Percentiles rank a stretch among this genome's conserved stretches.
phyloP scores from a whole-genome alignment of 2,113 vertebrate genomes.

The Nibea coibor region DNA sequence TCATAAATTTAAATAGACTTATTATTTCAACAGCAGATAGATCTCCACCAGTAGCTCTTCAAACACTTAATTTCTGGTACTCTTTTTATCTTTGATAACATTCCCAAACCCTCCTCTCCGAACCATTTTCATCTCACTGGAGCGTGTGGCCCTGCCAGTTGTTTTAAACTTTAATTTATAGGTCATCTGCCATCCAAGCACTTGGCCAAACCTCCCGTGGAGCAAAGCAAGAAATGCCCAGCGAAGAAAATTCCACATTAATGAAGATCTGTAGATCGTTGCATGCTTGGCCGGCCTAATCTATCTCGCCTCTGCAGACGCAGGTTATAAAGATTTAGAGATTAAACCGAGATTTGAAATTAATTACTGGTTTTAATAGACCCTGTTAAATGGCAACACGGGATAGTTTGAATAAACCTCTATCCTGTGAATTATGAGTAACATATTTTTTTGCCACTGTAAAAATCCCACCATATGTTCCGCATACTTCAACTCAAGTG shows the following conservation, averaged over 20 bases:
- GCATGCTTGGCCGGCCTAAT: conserved; percentile 42
- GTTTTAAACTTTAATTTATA: conserved; percentile 23
- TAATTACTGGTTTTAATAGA: conserved; percentile 39
- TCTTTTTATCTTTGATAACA: background rate
- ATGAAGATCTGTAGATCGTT: conserved; percentile 48
- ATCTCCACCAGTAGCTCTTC: no score
- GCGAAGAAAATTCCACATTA: conserved; percentile 46
- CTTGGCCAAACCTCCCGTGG: background rate
- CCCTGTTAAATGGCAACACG: conserved; percentile 13
- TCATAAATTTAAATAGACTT: no score
- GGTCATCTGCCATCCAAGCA: conserved; percentile 28
- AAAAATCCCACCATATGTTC: conserved; percentile 30
- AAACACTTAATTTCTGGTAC: background rate
- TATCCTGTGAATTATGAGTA: background rate
- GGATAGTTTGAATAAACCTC: conserved; percentile 9
- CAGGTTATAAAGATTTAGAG: conserved; percentile 44
- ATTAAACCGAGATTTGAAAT: conserved; percentile 50
- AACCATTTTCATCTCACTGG: background rate
- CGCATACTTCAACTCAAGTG: conserved; percentile 7
- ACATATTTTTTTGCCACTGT: conserved; percentile 34
- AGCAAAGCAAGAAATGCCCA: conserved; percentile 34
- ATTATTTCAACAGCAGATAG: background rate
- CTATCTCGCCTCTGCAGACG: conserved; percentile 29
- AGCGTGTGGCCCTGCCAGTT: conserved; percentile 2
- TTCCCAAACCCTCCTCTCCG: background rate